Conservation (phyloP, 2,113 vertebrate species). For the Ophiodon elongatus region DNA sequence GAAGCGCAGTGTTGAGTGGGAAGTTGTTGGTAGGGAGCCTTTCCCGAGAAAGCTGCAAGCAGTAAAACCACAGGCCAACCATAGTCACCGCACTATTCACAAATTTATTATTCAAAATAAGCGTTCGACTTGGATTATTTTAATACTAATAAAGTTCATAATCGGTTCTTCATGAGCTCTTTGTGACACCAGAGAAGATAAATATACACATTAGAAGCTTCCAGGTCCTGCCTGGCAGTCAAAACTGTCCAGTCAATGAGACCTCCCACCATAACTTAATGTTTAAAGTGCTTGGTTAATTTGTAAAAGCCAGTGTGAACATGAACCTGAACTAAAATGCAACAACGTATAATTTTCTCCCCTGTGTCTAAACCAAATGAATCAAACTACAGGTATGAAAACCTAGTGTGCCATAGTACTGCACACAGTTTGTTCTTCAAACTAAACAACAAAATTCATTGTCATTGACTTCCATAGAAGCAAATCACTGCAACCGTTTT, state of each 20-base stretch:
- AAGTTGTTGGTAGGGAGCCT: background rate
- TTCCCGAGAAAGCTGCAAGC: background rate
- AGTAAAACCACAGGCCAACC: background rate
- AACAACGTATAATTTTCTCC: no score
- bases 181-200: background rate
- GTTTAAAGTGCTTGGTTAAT: background rate
- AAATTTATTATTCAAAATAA: background rate
- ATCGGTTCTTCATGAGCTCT: background rate
- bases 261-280: constrained; percentile 1
- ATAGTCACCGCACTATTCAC: background rate
- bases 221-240: background rate
- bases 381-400: no score
- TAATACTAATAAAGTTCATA: background rate
- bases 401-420: no score
- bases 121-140: background rate
- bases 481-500: background rate
- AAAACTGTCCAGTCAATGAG: background rate
- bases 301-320: background rate
- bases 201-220: constrained; percentile 9
- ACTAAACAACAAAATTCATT: background rate
- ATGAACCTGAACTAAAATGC: no score
- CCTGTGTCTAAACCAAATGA: no score
- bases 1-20: background rate
- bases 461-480: background rate
- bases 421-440: no score